Base-by-base conservation (phyloP, 2,888 invertebrate species). In the Drosophila anceps region DNA sequence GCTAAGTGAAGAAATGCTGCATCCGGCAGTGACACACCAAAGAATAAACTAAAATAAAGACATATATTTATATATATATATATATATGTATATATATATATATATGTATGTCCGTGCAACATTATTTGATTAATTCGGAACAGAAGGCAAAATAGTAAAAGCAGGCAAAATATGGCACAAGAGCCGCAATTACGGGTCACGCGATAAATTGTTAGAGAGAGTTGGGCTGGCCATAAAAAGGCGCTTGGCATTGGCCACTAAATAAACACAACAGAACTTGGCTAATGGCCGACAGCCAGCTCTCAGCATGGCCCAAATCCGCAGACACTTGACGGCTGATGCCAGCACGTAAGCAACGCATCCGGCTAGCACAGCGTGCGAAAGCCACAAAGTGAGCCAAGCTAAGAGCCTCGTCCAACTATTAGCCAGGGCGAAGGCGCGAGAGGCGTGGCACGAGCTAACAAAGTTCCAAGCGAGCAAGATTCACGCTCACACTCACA, bases 101-200 rank as follows among this genome's bases (percentile, higher is more conserved):
- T 50, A 18, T 44, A 20, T 68, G 37, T 41, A 27, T 35, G n/a
- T 46, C 39, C 46, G 50, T 71, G 69, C 57, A 69, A 71, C 68
- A 82, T 87, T 80, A 85, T 85, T 84, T 87, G 88, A 87, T 89
- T 85, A 89, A 82, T 84, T 62, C 73, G 48, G 58, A 67, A 74
- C 73, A 71, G 68, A 72, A 76, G n/a, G 29, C 2, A 29, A 29
- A n/a, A 29, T 18, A 7, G 31, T 18, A 31, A 31, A 75, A 72
- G 62, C 84, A 46, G 57, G 57, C 70, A 65, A 74, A 76, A 78
- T 76, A 76, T 81, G 69, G 63, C 63, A 74, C 73, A 82, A 69
- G 74, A 78, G 69, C 72, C 68, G 84, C 88, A 89, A 88, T 88
- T 88, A 90, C 76, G 73, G 76, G 84, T 81, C 88, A 90, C 89